Percentiles rank a stretch among this genome's conserved stretches.
phyloP scores from a whole-genome alignment of 2,797 vertebrate genomes.

The Sebastiscus albofasciatus region DNA sequence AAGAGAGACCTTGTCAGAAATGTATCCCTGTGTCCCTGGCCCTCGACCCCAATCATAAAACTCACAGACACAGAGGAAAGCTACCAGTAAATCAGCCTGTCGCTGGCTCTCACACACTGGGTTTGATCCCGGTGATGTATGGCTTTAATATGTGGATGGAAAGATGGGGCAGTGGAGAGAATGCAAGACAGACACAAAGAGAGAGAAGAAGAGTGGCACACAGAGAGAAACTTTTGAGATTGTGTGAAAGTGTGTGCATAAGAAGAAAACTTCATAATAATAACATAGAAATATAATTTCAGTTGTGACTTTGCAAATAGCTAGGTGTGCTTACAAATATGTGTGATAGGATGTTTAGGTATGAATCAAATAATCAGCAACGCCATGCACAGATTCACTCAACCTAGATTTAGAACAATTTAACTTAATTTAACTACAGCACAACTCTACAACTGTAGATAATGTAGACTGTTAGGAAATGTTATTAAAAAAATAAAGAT shows the following conservation, averaged over 20 bases:
- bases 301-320: not conserved
- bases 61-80: constrained; percentile 74
- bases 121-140: constrained; percentile 82
- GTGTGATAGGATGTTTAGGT: not conserved
- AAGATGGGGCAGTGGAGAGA: constrained; percentile 36
- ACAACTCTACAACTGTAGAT: not conserved
- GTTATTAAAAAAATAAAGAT: not conserved
- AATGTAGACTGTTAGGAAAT: not conserved
- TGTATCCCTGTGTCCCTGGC: constrained; percentile 73
- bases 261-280: not conserved
- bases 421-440: not conserved
- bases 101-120: constrained; percentile 61
- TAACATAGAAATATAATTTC: not conserved
- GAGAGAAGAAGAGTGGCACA: not conserved
- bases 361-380: not conserved
- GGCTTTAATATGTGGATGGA: constrained; percentile 77
- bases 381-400: not conserved
- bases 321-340: not conserved
- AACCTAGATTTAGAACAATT: not conserved
- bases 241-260: not conserved
- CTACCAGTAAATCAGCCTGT: constrained; percentile 78
- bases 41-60: constrained; percentile 79
- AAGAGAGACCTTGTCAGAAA: constrained; percentile 72
- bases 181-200: constrained; percentile 17
- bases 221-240: not conserved